These are phyloP conservation scores for Drosophila stalkeri DNA, from an alignment of 2,888 invertebrate species.

Conservation along the genomic window DNA sequence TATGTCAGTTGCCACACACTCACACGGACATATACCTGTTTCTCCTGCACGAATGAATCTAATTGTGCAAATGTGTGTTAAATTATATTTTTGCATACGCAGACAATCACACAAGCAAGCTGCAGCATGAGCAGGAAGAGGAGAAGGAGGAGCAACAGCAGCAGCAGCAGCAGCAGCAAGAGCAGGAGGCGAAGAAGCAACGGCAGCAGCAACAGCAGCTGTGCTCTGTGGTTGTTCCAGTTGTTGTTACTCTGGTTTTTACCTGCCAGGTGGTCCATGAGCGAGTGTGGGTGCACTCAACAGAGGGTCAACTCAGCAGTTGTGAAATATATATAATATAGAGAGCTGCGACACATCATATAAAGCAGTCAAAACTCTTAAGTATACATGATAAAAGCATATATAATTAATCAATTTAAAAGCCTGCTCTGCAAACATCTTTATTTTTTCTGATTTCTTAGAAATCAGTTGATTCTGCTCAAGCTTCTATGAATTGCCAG, in stretches of 20 bases:
- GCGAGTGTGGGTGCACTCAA: constrained; percentile 20
- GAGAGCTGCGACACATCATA: background rate
- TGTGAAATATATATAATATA: background rate
- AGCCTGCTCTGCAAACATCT: background rate
- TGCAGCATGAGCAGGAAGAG: background rate
- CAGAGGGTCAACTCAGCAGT: constrained; percentile 35
- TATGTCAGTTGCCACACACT: constrained; percentile 54
- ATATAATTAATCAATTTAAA: background rate
- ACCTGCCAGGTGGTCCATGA: constrained; percentile 36
- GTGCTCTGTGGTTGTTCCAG: constrained; percentile 51
- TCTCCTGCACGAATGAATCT: constrained; percentile 75
- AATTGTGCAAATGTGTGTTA: constrained; percentile 81
- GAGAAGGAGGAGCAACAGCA: background rate
- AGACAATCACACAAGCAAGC: constrained; percentile 60
- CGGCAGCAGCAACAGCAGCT: constrained; percentile 40
- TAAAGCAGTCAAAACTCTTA: background rate
- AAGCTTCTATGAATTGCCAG: background rate
- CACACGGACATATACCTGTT: constrained; percentile 20
- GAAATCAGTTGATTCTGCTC: background rate
- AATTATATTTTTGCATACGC: constrained; percentile 80
- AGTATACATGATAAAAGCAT: background rate
- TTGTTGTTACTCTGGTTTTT: constrained; percentile 60
- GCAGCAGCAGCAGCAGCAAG: background rate
- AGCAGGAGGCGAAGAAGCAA: background rate
- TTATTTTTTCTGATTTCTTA: background rate